Evolutionary conservation across 2,113 vertebrate species (phyloP), one percentile per base, ranked within the genome.

Genomic region (Australoheros scitulus): DNA sequence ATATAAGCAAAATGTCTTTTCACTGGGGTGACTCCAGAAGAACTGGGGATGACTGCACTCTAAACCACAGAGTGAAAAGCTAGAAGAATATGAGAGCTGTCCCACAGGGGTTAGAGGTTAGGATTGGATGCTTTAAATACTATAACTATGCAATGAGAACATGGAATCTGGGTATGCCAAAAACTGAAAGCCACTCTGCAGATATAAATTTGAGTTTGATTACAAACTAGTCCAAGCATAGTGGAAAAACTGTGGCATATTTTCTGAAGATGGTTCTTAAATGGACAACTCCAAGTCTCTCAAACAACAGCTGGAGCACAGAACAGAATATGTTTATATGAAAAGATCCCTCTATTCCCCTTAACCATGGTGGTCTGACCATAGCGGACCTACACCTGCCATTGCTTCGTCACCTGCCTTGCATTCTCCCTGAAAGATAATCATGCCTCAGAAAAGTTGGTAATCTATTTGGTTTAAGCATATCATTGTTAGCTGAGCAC

Each of bases 61-160:
- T 29, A 87, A 83, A 79, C 80, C 65, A 77, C 83, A 86, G 61
- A 81, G 20, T 41, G 43, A 89, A 86, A 80, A 61, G 77, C 20
- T 65, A 17, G 6, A 70, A 80, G 70, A 89, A 82, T 88, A 80
- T 70, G 26, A 72, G 38, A 63, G 59, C 55, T 74, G 78, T 89
- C 76, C 76, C 79, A 76, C 1, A 3, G 59, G 68, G 24, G 38
- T 64, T 65, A 55, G 68, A 78, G 80, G 61, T 85, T 76, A 78
- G 22, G 14, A 84, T 76, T 82, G 34, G 29, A 84, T 72, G 68
- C 68, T 72, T 72, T 72, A 72, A 72, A 72, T 72, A 34, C 47
- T 55, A 72, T 72, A 32, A 72, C 68, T 55, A 1, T 72, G 68
- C 47, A 72, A 72, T 72, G 68, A 72, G 68, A 72, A 72, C 68